phyloP scores from a whole-genome alignment of 2,888 invertebrate genomes.

The Tuberolachnus salignus region DNA sequence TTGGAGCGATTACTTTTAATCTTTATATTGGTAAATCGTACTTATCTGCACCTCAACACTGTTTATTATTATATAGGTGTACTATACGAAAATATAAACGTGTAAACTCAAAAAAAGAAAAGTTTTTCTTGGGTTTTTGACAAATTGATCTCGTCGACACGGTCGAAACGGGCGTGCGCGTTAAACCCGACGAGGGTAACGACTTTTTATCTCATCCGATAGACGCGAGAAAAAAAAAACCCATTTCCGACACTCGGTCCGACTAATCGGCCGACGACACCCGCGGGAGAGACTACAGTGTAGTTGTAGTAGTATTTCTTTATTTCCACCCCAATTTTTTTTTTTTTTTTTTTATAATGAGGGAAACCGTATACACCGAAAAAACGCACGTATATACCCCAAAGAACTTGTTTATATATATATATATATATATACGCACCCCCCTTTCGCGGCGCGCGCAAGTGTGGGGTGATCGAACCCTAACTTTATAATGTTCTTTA shows the following conservation, averaged over 20 bases:
- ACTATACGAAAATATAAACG: no score
- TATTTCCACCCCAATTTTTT: neutral
- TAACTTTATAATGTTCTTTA: constrained; percentile 49
- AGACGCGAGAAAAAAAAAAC: constrained; percentile 16
- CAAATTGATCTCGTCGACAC: constrained; percentile 39
- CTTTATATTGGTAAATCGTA: no score
- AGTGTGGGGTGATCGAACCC: constrained; percentile 40
- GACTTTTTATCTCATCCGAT: constrained; percentile 45
- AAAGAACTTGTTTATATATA: neutral
- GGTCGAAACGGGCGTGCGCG: constrained; percentile 19
- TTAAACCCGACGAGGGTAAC: constrained; percentile 35
- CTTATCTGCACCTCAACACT: no score
- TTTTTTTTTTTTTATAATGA: constrained; percentile 55
- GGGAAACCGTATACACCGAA: constrained; percentile 24
- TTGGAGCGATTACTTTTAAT: no score
- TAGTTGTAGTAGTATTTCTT: constrained; percentile 1
- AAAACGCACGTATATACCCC: constrained; percentile 19
- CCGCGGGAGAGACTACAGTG: constrained; percentile 44
- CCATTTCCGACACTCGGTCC: constrained; percentile 54
- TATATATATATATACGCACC: neutral
- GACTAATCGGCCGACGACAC: constrained; percentile 57
- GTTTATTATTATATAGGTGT: no score
- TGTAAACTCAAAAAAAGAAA: neutral
- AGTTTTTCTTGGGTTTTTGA: constrained; percentile 15
- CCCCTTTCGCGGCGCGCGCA: neutral